Base-by-base conservation (phyloP, 2,888 invertebrate genomes). In the Reticulitermes lucifugus region DNA sequence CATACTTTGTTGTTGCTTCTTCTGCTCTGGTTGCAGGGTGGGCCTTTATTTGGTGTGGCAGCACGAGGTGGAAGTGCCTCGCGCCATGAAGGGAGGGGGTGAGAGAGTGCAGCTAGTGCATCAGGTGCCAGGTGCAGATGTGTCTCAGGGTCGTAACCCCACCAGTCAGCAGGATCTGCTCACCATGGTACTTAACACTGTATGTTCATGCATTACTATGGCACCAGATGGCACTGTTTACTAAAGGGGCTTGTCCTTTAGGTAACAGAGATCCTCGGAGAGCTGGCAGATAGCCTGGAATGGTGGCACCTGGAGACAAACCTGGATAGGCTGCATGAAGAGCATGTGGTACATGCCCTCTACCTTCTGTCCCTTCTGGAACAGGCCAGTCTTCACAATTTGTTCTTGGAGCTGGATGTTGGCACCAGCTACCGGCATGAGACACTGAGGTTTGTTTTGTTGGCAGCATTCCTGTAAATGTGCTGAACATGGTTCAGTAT, bases 391-490 rank as follows among this genome's bases (percentile, higher is more conserved):
- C 89, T 92, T 87, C 89, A 89, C 86, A 87, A 88, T 21, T 89
- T 90, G 0, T 91, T 91, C 86, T 89, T 89, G 1, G 83, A 80
- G 0, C 85, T 89, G 59, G 83, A 88, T 6, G 86, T 88, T 29
- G 95, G 96, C 0, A 96, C 96, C 5, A 95, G 95, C 87, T 95
- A 95, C 88, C 94, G 94, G 51, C 93, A 95, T 89, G 96, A 96
- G 89, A 96, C 96, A 0, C 93, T 95, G 43, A 92, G 91, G 91
- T 91, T 25, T 65, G 65, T 25, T 65, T 6, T 5, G 25, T 77
- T 89, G 55, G 21, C 22, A 29, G 41, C 83, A 92, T 5, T 55
- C 55, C 18, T 18, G 18, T 12, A 12, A 55, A 0, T 21, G 55
- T 55, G 55, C 14, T 55, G 55, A 55, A 18, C 55, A 55, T 18